These are phyloP conservation scores for Macrotis lagotis DNA, from an alignment of 2,113 vertebrate genomes.

Conservation along the genomic window DNA sequence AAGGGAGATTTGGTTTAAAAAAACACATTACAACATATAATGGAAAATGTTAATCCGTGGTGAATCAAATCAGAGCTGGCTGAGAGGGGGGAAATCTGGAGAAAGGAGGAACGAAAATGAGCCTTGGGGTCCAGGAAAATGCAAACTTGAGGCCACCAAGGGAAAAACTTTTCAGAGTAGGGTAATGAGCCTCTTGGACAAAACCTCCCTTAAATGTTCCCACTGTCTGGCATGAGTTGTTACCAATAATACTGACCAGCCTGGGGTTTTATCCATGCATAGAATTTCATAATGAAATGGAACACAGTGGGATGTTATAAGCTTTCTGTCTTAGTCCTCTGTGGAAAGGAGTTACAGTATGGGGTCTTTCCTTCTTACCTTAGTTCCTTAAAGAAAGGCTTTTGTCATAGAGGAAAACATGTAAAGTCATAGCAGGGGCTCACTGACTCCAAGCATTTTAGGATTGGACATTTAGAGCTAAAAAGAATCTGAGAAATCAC, in stretches of 20 bases:
- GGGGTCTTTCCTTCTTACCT: not conserved
- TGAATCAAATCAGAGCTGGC: constrained; percentile 59
- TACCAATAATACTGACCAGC: not conserved
- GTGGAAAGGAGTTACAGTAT: not conserved
- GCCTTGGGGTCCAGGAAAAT: not conserved
- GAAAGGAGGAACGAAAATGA: not conserved
- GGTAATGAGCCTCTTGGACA: not conserved
- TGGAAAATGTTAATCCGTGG: constrained; percentile 74
- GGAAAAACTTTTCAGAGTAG: not conserved
- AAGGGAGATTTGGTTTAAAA: constrained; percentile 71
- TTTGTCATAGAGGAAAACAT: not conserved
- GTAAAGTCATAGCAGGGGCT: not conserved
- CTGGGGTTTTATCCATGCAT: not conserved
- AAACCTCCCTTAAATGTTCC: not conserved
- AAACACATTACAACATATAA: constrained; percentile 64
- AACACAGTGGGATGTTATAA: not conserved
- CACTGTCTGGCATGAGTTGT: not conserved
- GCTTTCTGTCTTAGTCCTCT: not conserved
- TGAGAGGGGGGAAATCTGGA: constrained; percentile 22
- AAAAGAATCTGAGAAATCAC: not conserved
- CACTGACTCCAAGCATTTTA: not conserved
- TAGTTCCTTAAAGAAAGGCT: not conserved
- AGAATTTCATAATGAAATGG: not conserved
- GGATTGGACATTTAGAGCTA: not conserved
- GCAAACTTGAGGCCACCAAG: accelerated